Evolutionary conservation across 1,140 invertebrate genomes (phyloP), one percentile per base, ranked within the genome.

Genomic region (Caligus rogercresseyi): DNA sequence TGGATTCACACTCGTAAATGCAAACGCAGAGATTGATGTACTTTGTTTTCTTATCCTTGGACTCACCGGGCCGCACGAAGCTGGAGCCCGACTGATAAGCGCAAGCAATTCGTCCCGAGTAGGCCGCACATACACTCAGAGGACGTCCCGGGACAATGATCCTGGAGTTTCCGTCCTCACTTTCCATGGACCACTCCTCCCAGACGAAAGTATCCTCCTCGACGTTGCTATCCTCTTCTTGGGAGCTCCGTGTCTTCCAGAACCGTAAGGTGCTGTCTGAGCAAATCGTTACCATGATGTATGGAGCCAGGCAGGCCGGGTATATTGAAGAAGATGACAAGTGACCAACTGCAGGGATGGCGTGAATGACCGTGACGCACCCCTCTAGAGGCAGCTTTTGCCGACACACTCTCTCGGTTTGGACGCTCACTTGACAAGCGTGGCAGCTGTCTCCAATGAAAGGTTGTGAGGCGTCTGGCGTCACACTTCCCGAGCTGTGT

Each of bases 1-100:
- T 95, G 66, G 91, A 95, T 77, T 99, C 95, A 73, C 95, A 99
- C 74, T 99, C 95, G 75, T 95, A 98, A 65, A 99, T 94, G n/a
- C 89, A 88, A 1, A 98, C 88, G 69, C 72, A 89, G 0, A 96
- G 76, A 73, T 94, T 95, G 43, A 94, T 86, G 73, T 87, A 93
- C 52, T 89, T 79, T 0, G 83, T 82, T 70, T 87, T 83, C 23
- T 69, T 75, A 71, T 83, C 85, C 68, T 81, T 80, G 0, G 84
- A 85, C 1, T 84, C 75, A 0, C 85, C 66, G 68, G 52, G 65
- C 11, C 67, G 16, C 25, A 66, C 68, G 65, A 70, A 71, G 14
- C 69, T 68, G 43, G 67, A 65, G 64, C 71, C 68, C 61, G 69
- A 86, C 70, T 93, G 91, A 72, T 95, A 98, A 0, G 93, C 94